Percentiles rank a stretch among this genome's conserved stretches.
Evolutionary conservation across 2,797 vertebrate species (phyloP).

Genomic region (Chiloscyllium punctatum): DNA sequence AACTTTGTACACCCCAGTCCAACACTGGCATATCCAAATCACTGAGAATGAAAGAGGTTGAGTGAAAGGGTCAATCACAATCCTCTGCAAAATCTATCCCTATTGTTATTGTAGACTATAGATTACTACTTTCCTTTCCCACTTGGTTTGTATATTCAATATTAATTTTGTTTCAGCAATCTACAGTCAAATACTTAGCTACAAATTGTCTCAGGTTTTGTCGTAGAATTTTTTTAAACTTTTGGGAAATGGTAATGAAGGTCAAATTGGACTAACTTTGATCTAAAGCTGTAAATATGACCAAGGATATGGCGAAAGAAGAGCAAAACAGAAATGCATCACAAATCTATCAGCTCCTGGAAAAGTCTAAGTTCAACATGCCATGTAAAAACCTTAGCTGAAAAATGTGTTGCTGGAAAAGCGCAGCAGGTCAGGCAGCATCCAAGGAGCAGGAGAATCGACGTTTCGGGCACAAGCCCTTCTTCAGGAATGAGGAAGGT

Average conservation of each 20-base stretch:
- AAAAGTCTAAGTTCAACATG: neutral
- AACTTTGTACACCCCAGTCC: too few species aligned
- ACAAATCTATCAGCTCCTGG: neutral
- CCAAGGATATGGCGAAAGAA: neutral
- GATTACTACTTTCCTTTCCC: neutral
- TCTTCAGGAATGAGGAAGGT: too few species aligned
- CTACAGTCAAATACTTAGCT: neutral
- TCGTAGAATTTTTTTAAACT: neutral
- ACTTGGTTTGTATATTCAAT: neutral
- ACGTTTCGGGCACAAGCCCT: too few species aligned
- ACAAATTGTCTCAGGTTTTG: neutral
- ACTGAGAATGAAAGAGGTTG: neutral
- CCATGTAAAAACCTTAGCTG: neutral
- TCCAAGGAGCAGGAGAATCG: too few species aligned
- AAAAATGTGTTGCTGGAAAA: too few species aligned
- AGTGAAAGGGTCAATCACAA: neutral
- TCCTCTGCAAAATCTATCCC: neutral
- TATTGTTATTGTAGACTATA: neutral
- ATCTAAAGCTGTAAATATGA: neutral
- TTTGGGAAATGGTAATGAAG: neutral
- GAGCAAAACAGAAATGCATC: neutral
- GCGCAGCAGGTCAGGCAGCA: too few species aligned
- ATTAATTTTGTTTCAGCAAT: neutral
- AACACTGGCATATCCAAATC: too few species aligned
- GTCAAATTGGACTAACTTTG: neutral